Conservation (phyloP, 2,113 vertebrate species). For the Paracanthobrama guichenoti region DNA sequence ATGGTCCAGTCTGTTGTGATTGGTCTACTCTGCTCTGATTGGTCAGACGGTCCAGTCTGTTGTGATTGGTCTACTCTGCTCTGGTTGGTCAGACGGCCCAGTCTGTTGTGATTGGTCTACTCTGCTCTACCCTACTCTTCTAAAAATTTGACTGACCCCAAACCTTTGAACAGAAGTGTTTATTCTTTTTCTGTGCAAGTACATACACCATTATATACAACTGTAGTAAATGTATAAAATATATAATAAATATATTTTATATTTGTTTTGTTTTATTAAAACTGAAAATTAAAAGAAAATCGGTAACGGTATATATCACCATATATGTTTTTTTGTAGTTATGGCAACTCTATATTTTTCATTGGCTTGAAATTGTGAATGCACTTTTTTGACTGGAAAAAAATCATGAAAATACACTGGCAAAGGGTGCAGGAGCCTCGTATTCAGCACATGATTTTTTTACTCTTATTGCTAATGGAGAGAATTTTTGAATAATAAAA, state of each 20-base stretch:
- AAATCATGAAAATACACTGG: neutral
- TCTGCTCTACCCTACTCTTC: too few species aligned
- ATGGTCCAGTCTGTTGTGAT: too few species aligned
- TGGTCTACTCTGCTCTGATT: too few species aligned
- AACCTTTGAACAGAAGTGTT: too few species aligned
- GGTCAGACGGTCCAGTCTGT: too few species aligned
- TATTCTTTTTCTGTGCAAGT: neutral
- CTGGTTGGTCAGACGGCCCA: too few species aligned
- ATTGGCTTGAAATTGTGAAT: slow-evolving; percentile 1
- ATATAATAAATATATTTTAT: neutral
- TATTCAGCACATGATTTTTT: neutral
- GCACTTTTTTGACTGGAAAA: neutral
- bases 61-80: too few species aligned
- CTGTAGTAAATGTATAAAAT: neutral
- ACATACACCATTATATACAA: neutral
- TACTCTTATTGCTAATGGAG: neutral
- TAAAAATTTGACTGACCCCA: too few species aligned
- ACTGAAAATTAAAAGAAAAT: neutral
- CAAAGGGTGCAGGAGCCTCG: neutral
- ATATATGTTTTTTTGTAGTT: neutral
- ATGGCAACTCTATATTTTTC: neutral
- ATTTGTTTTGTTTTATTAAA: neutral
- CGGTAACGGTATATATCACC: neutral
- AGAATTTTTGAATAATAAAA: neutral
- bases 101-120: too few species aligned